A percentile compares a stretch with the other conserved stretches of the same genome.
phyloP scores from a whole-genome alignment of 2,113 vertebrate genomes.

The Deroptyus accipitrinus region DNA sequence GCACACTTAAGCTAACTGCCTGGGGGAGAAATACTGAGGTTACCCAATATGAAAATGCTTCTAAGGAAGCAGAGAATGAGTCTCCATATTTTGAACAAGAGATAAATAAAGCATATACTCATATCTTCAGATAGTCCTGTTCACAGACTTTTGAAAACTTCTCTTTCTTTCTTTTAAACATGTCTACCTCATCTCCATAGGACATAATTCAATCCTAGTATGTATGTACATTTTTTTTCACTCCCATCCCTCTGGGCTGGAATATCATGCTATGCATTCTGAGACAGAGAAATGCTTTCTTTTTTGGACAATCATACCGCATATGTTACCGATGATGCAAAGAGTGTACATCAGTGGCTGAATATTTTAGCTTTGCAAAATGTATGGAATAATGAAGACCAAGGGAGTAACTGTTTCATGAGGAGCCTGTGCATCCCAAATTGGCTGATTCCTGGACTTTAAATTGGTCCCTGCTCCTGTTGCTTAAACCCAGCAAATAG shows the following conservation, averaged over 20 bases:
- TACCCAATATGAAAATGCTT: neutral
- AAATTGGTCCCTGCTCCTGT: conserved; percentile 39
- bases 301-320: neutral
- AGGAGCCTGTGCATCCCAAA: neutral
- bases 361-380: conserved; percentile 37
- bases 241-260: neutral
- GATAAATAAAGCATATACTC: neutral
- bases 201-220: neutral
- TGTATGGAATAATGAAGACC: conserved; percentile 38
- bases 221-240: conserved; percentile 8
- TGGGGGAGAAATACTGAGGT: neutral
- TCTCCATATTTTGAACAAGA: neutral
- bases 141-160: conserved; percentile 26
- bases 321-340: neutral
- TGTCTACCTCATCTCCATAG: neutral
- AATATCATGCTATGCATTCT: neutral
- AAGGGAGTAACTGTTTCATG: conserved; percentile 44
- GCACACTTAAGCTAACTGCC: neutral
- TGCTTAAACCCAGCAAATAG: conserved; percentile 45
- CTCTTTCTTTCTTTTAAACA: conserved; percentile 12
- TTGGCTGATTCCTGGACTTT: conserved; percentile 41
- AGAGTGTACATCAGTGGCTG: neutral
- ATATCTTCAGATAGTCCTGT: neutral
- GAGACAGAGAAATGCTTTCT: neutral
- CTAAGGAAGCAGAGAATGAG: neutral